A percentile compares a stretch with the other conserved stretches of the same genome.
Evolutionary conservation across 2,888 invertebrate species (phyloP).

Genomic region (Allygus modestus): DNA sequence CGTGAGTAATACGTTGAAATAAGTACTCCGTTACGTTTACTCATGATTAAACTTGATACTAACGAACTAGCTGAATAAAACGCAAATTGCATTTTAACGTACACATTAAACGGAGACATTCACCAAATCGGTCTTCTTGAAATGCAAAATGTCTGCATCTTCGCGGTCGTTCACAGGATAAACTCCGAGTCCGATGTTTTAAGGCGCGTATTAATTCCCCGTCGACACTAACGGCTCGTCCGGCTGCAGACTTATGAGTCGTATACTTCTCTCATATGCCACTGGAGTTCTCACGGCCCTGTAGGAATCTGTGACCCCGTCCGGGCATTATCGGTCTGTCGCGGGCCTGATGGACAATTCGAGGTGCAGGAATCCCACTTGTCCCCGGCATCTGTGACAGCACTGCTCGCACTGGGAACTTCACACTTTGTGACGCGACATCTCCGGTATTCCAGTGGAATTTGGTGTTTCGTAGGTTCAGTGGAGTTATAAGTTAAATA

Average conservation of each 20-base stretch:
- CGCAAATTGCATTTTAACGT: background rate
- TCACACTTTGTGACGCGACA: background rate
- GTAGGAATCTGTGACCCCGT: constrained; percentile 39
- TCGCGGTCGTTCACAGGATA: background rate
- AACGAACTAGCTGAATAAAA: too few relatives aligned
- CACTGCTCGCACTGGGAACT: background rate
- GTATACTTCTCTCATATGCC: constrained; percentile 12
- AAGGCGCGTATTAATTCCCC: background rate
- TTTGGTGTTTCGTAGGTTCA: background rate
- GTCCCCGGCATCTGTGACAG: constrained; percentile 28
- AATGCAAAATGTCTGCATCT: constrained; percentile 5
- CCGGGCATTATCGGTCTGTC: constrained; percentile 18
- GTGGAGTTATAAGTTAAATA: background rate
- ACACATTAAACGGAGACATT: background rate
- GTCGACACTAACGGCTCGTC: background rate
- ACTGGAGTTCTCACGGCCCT: constrained; percentile 39
- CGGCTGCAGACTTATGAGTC: background rate
- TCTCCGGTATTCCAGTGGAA: background rate
- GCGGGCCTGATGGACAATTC: constrained; percentile 50
- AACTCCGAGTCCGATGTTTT: background rate
- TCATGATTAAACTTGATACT: too few relatives aligned
- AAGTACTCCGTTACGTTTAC: too few relatives aligned
- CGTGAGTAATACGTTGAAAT: too few relatives aligned
- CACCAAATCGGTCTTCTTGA: background rate
- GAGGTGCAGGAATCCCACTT: constrained; percentile 53